A percentile compares a stretch with the other conserved stretches of the same genome.
Conservation (phyloP, 2,113 vertebrate species). For the Marmota monax region DNA sequence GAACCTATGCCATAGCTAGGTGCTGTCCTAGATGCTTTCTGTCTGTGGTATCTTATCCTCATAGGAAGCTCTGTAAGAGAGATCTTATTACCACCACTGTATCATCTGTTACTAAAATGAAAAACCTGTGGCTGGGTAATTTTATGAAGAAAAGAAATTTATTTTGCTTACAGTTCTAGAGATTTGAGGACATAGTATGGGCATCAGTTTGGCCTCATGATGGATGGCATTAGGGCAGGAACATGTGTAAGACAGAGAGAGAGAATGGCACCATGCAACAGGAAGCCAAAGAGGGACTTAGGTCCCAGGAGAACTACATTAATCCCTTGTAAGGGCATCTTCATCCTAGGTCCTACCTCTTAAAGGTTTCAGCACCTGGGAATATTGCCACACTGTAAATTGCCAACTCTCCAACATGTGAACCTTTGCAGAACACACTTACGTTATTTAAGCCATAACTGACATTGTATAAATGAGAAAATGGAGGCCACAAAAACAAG, state of each 20-base stretch:
- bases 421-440: background rate
- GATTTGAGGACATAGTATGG: too few species aligned
- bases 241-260: background rate
- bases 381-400: background rate
- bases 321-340: background rate
- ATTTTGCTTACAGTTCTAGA: background rate
- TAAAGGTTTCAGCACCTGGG: background rate
- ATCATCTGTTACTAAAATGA: background rate
- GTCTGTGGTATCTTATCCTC: background rate
- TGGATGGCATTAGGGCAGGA: background rate
- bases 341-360: background rate
- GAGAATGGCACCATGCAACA: too few species aligned
- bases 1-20: background rate
- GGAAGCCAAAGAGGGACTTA: background rate
- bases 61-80: background rate
- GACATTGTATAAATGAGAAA: background rate
- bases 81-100: background rate
- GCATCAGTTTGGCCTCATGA: background rate
- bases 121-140: background rate
- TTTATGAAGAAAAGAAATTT: background rate
- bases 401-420: background rate
- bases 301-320: background rate
- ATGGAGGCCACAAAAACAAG: background rate
- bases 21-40: background rate
- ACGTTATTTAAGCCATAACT: background rate